Conservation (phyloP, 2,797 vertebrate genomes). For the Spheniscus humboldti region DNA sequence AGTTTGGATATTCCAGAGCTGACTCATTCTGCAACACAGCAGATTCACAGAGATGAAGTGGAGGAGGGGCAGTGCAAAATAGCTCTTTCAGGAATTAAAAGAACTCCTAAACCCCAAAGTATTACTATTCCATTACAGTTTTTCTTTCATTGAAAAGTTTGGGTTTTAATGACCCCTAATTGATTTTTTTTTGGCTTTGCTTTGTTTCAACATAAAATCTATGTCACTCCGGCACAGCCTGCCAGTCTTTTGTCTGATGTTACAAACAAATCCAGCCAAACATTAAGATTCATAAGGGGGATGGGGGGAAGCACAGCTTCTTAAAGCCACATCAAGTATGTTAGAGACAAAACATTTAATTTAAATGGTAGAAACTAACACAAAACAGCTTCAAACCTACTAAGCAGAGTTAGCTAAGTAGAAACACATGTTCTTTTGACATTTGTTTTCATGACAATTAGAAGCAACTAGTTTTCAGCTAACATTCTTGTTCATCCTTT, state of each 20-base stretch:
- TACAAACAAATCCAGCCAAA: conserved; percentile 69
- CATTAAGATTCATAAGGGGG: conserved; percentile 60
- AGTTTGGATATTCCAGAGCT: conserved; percentile 46
- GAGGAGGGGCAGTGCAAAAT: conserved; percentile 46
- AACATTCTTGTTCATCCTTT: conserved; percentile 28
- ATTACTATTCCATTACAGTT: conserved; percentile 19
- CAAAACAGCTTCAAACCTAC: conserved; percentile 59
- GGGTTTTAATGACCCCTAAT: conserved; percentile 39
- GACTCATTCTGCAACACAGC: conserved; percentile 56
- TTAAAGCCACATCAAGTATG: conserved; percentile 67
- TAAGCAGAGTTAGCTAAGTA: conserved; percentile 46
- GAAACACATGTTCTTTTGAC: conserved; percentile 61
- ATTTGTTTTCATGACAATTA: conserved; percentile 68
- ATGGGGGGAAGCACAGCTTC: conserved; percentile 45
- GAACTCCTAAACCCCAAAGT: conserved; percentile 13
- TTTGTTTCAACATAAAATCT: conserved; percentile 61
- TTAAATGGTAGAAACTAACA: conserved; percentile 65
- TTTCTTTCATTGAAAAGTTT: conserved; percentile 57
- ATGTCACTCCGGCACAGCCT: conserved; percentile 28
- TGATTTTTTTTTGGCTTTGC: conserved; percentile 17
- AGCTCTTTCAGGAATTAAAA: conserved; percentile 44
- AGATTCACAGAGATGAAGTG: neutral
- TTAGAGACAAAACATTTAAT: conserved; percentile 67
- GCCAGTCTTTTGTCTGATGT: conserved; percentile 66
- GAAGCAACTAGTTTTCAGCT: conserved; percentile 59